Conservation (phyloP, 2,113 vertebrate genomes). For the Seriola aureovittata region DNA sequence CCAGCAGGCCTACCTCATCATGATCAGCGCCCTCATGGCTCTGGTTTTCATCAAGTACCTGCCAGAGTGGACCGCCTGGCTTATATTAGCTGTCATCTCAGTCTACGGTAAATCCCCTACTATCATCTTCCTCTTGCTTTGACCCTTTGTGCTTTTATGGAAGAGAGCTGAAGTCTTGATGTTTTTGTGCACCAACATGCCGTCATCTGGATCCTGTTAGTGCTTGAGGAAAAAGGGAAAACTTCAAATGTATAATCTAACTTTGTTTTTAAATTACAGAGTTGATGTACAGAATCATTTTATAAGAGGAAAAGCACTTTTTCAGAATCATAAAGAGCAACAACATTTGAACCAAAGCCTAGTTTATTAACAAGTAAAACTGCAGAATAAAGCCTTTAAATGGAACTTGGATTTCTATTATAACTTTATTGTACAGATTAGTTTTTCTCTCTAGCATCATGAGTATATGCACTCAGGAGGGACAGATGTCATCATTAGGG, state of each 20-base stretch:
- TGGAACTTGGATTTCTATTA: background rate
- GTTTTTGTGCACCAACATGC: background rate
- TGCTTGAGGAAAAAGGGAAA: fast-evolving
- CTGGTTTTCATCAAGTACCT: conserved; percentile 99
- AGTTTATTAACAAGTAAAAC: background rate
- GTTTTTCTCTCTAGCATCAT: conserved; percentile 1
- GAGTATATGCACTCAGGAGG: background rate
- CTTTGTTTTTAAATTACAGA: background rate
- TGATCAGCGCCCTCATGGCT: conserved; percentile 99
- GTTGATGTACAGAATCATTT: background rate
- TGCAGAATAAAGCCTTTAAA: background rate
- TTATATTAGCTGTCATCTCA: conserved; percentile 97
- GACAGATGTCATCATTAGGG: background rate
- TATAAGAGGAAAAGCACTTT: background rate
- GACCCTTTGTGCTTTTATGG: conserved; percentile 11
- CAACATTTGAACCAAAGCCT: background rate
- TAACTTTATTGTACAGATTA: background rate
- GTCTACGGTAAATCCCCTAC: conserved; percentile 89
- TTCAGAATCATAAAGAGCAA: background rate
- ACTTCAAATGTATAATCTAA: background rate
- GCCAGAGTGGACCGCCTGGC: conserved; percentile 98
- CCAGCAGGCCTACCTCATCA: conserved; percentile 99
- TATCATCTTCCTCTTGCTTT: background rate
- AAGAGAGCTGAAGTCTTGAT: background rate
- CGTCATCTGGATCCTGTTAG: conserved; percentile 32